These are phyloP conservation scores for Gavialis gangeticus DNA, from an alignment of 2,113 vertebrate species.

Conservation along the genomic window DNA sequence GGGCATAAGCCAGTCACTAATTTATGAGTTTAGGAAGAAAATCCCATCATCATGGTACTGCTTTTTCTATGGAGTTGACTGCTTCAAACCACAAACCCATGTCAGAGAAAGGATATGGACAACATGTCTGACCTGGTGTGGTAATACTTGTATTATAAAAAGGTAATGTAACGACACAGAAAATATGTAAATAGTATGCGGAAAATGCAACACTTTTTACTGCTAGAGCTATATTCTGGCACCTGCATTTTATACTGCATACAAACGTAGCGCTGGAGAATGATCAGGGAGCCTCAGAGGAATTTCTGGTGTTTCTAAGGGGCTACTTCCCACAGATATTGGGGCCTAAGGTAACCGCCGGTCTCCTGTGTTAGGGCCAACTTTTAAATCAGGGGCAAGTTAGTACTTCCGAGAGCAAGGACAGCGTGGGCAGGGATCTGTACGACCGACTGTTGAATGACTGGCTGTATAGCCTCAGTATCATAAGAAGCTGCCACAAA, in stretches of 20 bases:
- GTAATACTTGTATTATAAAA: background rate
- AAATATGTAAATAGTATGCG: background rate
- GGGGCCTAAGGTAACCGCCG: rapidly evolving
- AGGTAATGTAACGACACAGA: background rate
- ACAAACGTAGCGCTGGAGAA: background rate
- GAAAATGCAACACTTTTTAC: background rate
- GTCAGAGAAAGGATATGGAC: background rate
- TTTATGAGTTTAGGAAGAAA: background rate
- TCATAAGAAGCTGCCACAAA: rapidly evolving
- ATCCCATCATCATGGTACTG: background rate
- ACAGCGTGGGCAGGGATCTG: background rate
- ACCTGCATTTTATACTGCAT: background rate
- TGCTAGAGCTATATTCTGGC: background rate
- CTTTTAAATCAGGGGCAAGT: background rate
- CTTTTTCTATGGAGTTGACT: background rate
- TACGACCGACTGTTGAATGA: rapidly evolving
- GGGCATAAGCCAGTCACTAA: background rate
- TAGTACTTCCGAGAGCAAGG: background rate
- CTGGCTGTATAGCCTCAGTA: rapidly evolving
- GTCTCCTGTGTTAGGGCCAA: rapidly evolving
- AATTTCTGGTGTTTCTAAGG: rapidly evolving
- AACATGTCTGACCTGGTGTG: background rate
- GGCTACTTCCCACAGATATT: background rate
- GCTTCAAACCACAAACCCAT: background rate
- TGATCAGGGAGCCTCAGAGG: background rate